A percentile compares a stretch with the other conserved stretches of the same genome.
Evolutionary conservation across 1,140 invertebrate genomes (phyloP).

Genomic region (Probaryconus sp.): DNA sequence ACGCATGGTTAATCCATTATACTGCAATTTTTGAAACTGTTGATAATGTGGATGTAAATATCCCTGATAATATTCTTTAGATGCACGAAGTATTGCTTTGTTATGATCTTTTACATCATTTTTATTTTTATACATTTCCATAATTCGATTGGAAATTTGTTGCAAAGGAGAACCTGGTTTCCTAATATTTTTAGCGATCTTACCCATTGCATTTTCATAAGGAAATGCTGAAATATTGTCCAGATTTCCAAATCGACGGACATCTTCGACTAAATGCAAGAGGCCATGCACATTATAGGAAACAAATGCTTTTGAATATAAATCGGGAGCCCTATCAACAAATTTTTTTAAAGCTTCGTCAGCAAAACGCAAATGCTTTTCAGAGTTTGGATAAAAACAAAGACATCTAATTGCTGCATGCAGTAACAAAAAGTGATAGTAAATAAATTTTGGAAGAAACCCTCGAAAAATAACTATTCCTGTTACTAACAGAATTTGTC

Average conservation of each 20-base stretch:
- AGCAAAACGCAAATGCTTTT: not conserved
- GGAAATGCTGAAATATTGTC: not conserved
- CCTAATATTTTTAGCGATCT: not conserved
- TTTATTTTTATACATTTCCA: not conserved
- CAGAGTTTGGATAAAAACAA: too few species aligned
- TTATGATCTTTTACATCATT: not conserved
- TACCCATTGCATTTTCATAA: slow-evolving; percentile 3
- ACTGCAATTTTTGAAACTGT: slow-evolving; percentile 8
- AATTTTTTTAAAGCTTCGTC: slow-evolving; percentile 2
- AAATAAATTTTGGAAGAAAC: too few species aligned
- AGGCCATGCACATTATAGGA: slow-evolving; percentile 1
- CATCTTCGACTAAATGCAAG: not conserved
- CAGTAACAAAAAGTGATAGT: too few species aligned
- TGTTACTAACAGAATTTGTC: too few species aligned
- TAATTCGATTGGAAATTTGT: not conserved
- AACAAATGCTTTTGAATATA: not conserved
- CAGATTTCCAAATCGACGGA: not conserved
- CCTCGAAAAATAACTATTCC: too few species aligned
- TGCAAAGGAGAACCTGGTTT: not conserved
- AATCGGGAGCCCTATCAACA: not conserved
- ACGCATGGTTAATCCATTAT: slow-evolving; percentile 3
- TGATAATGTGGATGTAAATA: not conserved
- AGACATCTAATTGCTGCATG: too few species aligned
- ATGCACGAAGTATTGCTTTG: not conserved
- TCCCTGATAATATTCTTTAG: not conserved